A percentile compares a stretch with the other conserved stretches of the same genome.
Conservation (phyloP, 2,888 invertebrate species). For the Bombylius discolor region DNA sequence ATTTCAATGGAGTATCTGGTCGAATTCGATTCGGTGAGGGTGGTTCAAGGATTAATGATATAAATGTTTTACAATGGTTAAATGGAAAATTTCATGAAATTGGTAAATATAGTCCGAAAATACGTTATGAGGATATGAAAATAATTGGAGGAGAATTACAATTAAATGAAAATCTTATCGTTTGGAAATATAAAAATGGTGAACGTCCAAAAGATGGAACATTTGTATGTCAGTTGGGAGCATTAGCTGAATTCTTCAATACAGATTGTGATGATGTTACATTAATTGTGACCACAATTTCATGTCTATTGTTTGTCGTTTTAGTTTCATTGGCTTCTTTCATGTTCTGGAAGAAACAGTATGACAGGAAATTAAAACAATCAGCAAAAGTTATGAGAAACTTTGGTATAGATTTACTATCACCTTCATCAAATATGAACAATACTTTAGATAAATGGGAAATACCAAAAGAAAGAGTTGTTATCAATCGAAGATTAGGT, state of each 20-base stretch:
- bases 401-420: conserved; percentile 49
- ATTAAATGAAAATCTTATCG: conserved; percentile 43
- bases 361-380: conserved; percentile 50
- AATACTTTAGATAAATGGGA: conserved; percentile 74
- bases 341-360: conserved; percentile 51
- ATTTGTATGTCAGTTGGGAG: conserved; percentile 51
- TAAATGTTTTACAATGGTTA: conserved; percentile 49
- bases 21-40: conserved; percentile 54
- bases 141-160: conserved; percentile 41
- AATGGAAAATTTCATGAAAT: conserved; percentile 38
- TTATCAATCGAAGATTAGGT: conserved; percentile 72
- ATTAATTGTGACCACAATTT: conserved; percentile 45
- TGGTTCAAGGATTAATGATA: conserved; percentile 49
- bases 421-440: conserved; percentile 36
- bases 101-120: conserved; percentile 46
- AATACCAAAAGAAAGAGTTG: conserved; percentile 67
- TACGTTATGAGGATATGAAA: conserved; percentile 30
- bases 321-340: conserved; percentile 45
- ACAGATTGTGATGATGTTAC: conserved; percentile 55
- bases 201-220: conserved; percentile 58
- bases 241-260: conserved; percentile 51
- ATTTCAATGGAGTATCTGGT: conserved; percentile 64
- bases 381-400: conserved; percentile 58
- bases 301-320: conserved; percentile 45
- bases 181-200: conserved; percentile 51